Evolutionary conservation across 2,888 invertebrate genomes (phyloP), one percentile per base, ranked within the genome.

Genomic region (Suillia variegata): DNA sequence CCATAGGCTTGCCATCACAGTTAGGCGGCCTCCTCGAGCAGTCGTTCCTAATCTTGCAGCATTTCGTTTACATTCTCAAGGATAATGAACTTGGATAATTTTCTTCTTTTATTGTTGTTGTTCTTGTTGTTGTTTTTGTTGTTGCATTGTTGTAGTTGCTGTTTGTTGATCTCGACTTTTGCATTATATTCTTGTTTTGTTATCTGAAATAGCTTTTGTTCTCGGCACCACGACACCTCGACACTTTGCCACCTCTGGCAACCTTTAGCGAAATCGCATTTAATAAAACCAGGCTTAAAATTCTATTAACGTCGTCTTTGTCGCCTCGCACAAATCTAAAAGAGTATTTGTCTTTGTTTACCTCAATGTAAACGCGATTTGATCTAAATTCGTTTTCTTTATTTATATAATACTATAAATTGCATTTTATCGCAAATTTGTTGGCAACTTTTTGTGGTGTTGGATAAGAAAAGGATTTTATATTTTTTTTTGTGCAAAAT

Each of bases 41-140:
- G n/a, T n/a, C n/a, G n/a, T 45, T 38, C n/a, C 38, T n/a, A 10
- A 10, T 38, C 38, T n/a, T 10, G 45, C 20, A 20, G 20, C 45
- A 45, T 18, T 45, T 45, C 17, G 4, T 45, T 45, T 20, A 45
- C 45, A 45, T 20, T 18, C 18, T 45, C 2, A 45, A 18, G 20
- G 18, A 45, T 45, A 45, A 45, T 45, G 20, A 45, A 45, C 45
- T 20, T 45, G 6, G 2, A 3, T 20, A 45, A 3, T 5, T 33
- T 51, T 31, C 33, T 17, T 51, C 33, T 24, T 13, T 47, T 34
- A 21, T 55, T 48, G 33, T 33, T 31, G 21, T 18, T 55, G 15
- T 15, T 50, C 10, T 33, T 45, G 55, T 38, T 34, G 33, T 12
- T 33, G 33, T 31, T 15, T 17, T 34, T 52, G 21, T 34, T 52